Evolutionary conservation across 2,113 vertebrate species (phyloP), one percentile per base, ranked within the genome.

Genomic region (Sciurus niger): DNA sequence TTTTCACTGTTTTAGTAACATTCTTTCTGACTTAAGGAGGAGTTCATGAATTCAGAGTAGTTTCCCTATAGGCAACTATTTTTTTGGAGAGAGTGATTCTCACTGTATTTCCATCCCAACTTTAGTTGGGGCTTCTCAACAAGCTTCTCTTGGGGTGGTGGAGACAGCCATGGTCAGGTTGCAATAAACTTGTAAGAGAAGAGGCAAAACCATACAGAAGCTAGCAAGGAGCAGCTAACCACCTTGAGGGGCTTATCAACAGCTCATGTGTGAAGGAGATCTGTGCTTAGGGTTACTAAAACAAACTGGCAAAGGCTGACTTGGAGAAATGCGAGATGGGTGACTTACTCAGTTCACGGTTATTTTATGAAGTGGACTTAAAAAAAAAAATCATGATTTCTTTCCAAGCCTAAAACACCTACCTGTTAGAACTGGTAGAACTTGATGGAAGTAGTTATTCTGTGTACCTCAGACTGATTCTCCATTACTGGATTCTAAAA

Each of bases 301-400:
- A 34, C n/a, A 53, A 76, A 48, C n/a, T n/a, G 51, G n/a, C 70
- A 70, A 30, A 76, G 4, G 1, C 63, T 63, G 67, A 58, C 30
- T 77, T 83, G 86, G 53, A 86, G 58, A 58, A 65, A 80, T 4
- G 8, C 63, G 40, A 84, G 43, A 30, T 55, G 28, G 13, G n/a
- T 10, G 24, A 20, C 16, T 89, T 48, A 14, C 53, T 78, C 0
- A 1, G 18, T 53, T 43, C 30, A 72, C 72, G 22, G 22, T 0
- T n/a, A 18, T 77, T 58, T 92, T 40, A 46, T 89, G 28, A 79
- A 85, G 51, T 13, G 60, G 86, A 60, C 37, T 43, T 51, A 79
- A 55, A 87, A 80, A 40, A 65, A 79, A 74, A 91, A 25, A 1
- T 20, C 43, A 20, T 14, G 16, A 58, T 83, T 95, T 93, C 78